Evolutionary conservation across 2,797 vertebrate species (phyloP), one percentile per base, ranked within the genome.

Genomic region (Triplophysa bombifrons): DNA sequence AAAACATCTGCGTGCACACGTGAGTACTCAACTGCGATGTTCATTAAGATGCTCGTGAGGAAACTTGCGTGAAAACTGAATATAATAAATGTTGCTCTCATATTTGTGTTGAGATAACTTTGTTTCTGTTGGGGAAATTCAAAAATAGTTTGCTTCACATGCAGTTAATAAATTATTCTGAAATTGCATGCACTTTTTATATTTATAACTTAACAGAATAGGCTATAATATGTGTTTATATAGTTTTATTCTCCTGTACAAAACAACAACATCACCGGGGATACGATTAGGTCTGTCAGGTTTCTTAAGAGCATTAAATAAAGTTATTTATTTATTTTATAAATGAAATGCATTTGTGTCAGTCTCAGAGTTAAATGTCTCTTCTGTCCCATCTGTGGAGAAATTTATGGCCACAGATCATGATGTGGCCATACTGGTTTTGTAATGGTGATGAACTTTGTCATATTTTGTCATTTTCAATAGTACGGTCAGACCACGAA

Each of bases 361-460:
- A 16, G n/a, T 1, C 7, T 48, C 48, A 20, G n/a, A 25, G 14
- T 53, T 12, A 68, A 14, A 58, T 55, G 20, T 17, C 27, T 61
- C 41, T 78, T 65, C 25, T 27, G 72, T 73, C 4, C 83, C 88
- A 84, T 53, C 2, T 80, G 83, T 83, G 82, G 70, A 84, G 82
- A 88, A 83, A 76, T 76, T 80, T 79, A 78, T 27, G 55, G 53
- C 75, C 53, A 25, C 38, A 69, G 74, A 82, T 60, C 30, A 53
- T 74, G 38, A 48, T 76, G 46, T 90, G 88, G 68, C 85, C 83
- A 86, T 87, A 89, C 78, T 68, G 65, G 63, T 88, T 86, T 93
- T 89, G 90, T 74, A 90, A 91, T 80, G 70, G 5, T 11, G 20
- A 19, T 87, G 86, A 91, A 88, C 91, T 90, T 91, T 90, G 86